These are phyloP conservation scores for Lucinisca nassula DNA, from an alignment of 2,888 invertebrate genomes.

Conservation along the genomic window DNA sequence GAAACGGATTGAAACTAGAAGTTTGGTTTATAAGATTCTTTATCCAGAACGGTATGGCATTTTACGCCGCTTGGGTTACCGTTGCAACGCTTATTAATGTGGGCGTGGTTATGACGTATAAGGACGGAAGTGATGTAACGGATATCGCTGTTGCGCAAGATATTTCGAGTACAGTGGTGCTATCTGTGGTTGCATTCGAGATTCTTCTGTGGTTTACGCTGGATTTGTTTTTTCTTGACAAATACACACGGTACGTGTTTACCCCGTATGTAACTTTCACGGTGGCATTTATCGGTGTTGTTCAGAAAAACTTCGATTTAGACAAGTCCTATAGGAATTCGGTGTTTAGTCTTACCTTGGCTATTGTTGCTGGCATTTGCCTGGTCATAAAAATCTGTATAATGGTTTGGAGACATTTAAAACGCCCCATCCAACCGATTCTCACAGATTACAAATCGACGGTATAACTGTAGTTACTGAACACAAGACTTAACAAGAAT, in stretches of 20 bases:
- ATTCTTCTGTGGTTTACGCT: conserved; percentile 80
- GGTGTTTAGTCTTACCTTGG: conserved; percentile 36
- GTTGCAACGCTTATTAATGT: conserved; percentile 83
- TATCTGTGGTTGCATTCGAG: conserved; percentile 76
- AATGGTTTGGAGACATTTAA: conserved; percentile 64
- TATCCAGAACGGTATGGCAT: conserved; percentile 84
- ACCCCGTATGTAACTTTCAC: conserved; percentile 80
- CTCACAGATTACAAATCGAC: conserved; percentile 38
- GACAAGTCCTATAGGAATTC: conserved; percentile 58
- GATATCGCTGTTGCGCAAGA: conserved; percentile 59
- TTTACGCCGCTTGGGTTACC: conserved; percentile 84
- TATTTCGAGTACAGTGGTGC: conserved; percentile 75
- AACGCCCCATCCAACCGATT: conserved; percentile 57
- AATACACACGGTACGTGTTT: conserved; percentile 78
- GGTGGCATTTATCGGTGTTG: conserved; percentile 77
- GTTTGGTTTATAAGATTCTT: conserved; percentile 83
- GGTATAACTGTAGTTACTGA: conserved; percentile 22
- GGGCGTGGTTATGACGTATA: conserved; percentile 79
- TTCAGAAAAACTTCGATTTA: conserved; percentile 70
- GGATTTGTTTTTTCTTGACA: conserved; percentile 81
- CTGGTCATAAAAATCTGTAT: conserved; percentile 57
- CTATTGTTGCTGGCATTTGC: conserved; percentile 32
- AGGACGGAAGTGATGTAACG: conserved; percentile 56
- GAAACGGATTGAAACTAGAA: conserved; percentile 71
- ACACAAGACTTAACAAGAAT: no score